A percentile compares a stretch with the other conserved stretches of the same genome.
Evolutionary conservation across 2,888 invertebrate genomes (phyloP).

Genomic region (Aphidius colemani): DNA sequence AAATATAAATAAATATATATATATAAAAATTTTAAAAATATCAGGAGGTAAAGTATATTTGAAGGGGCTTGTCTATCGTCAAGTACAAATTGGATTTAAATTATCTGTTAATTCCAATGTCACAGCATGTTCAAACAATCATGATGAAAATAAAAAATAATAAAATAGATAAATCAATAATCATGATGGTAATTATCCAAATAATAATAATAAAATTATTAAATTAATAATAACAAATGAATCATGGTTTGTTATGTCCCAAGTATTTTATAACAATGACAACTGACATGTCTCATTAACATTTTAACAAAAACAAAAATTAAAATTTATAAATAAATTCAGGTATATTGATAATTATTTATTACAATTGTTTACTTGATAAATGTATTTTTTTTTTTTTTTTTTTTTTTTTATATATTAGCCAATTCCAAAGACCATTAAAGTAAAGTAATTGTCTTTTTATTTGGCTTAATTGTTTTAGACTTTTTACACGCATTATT

Average conservation of each 20-base stretch:
- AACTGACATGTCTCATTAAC: no score
- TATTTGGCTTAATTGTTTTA: constrained; percentile 33
- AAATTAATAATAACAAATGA: no score
- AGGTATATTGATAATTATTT: constrained; percentile 33
- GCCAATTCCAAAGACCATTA: constrained; percentile 30
- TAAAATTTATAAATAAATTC: constrained; percentile 24
- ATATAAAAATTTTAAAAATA: no score
- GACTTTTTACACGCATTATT: constrained; percentile 41
- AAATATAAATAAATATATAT: no score
- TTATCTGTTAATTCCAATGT: neutral
- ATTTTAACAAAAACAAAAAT: no score
- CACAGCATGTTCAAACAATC: neutral
- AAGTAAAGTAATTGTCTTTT: constrained; percentile 33
- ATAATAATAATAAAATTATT: no score
- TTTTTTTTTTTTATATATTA: no score
- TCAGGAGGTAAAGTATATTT: constrained; percentile 11
- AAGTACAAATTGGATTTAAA: constrained; percentile 24
- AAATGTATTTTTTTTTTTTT: constrained; percentile 33
- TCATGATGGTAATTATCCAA: neutral
- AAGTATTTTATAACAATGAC: no score
- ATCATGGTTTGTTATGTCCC: no score
- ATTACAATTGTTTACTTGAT: constrained; percentile 25
- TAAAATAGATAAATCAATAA: constrained; percentile 7
- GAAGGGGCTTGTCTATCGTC: constrained; percentile 26
- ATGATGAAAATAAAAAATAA: neutral